phyloP scores from a whole-genome alignment of 2,888 invertebrate species.

The Sturmia bella region DNA sequence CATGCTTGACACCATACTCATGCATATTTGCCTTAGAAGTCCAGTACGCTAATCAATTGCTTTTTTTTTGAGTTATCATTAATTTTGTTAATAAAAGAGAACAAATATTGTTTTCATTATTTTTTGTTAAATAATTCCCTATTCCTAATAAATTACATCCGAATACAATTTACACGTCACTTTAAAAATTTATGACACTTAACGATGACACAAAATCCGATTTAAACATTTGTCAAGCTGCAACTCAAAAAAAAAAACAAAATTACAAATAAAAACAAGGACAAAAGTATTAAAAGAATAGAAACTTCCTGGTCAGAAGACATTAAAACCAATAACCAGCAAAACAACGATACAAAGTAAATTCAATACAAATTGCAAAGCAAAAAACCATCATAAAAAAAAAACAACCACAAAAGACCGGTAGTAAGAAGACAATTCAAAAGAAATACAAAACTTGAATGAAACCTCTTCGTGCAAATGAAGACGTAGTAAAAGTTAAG shows the following conservation, averaged over 20 bases:
- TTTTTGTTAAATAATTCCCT: slow-evolving; percentile 39
- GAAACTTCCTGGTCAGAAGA: slow-evolving; percentile 63
- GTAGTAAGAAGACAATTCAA: slow-evolving; percentile 6
- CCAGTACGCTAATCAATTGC: too few relatives aligned
- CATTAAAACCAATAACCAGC: slow-evolving; percentile 40
- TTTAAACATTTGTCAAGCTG: slow-evolving; percentile 66
- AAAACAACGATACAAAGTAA: slow-evolving; percentile 34
- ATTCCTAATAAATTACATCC: slow-evolving; percentile 63
- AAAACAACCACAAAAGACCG: neutral
- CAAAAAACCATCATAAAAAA: slow-evolving; percentile 17
- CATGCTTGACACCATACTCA: too few relatives aligned
- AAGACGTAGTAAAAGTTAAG: slow-evolving; percentile 14
- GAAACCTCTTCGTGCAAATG: slow-evolving; percentile 14
- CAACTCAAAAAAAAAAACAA: slow-evolving; percentile 22
- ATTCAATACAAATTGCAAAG: slow-evolving; percentile 27
- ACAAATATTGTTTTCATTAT: neutral
- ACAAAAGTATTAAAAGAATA: slow-evolving; percentile 1
- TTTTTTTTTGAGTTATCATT: neutral
- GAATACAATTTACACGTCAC: slow-evolving; percentile 68
- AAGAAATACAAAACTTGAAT: slow-evolving; percentile 57
- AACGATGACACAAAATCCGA: slow-evolving; percentile 65
- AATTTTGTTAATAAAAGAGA: too few relatives aligned
- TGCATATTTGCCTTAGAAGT: too few relatives aligned
- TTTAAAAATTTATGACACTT: slow-evolving; percentile 67
- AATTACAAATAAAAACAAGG: too few relatives aligned